Evolutionary conservation across 2,797 vertebrate species (phyloP).

Genomic region (Remorina albescens): DNA sequence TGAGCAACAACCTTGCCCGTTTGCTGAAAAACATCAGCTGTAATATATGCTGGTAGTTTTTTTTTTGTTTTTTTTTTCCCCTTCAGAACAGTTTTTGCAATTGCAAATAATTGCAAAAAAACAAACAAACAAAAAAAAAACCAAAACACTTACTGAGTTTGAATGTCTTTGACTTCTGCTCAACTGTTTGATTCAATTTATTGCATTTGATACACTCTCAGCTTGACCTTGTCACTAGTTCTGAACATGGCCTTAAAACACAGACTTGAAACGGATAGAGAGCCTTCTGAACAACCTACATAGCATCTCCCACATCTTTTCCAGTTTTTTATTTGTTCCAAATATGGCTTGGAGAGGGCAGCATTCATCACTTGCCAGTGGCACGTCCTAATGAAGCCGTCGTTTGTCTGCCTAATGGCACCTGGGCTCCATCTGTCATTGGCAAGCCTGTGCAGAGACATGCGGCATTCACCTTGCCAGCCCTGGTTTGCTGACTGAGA

Average conservation of each 20-base stretch:
- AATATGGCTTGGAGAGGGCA: constrained; percentile 70
- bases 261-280: constrained; percentile 52
- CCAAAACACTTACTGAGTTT: not conserved
- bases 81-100: not conserved
- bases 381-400: constrained; percentile 81
- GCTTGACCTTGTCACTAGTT: not conserved
- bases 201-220: constrained; percentile 36
- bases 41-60: not conserved
- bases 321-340: constrained; percentile 68
- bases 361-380: constrained; percentile 81
- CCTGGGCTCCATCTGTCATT: constrained; percentile 83
- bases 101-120: no score
- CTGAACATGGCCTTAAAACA: constrained; percentile 39
- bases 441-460: constrained; percentile 66
- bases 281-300: constrained; percentile 62
- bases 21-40: not conserved
- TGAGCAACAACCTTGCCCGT: not conserved
- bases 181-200: constrained; percentile 46
- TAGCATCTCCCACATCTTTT: constrained; percentile 51
- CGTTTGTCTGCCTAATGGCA: constrained; percentile 86
- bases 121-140: no score
- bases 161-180: constrained; percentile 32
- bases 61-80: constrained; percentile 19
- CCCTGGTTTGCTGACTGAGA: constrained; percentile 50
- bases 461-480: constrained; percentile 79